These are phyloP conservation scores for Ennomos fuscantarius DNA, from an alignment of 2,888 invertebrate genomes.

Conservation along the genomic window DNA sequence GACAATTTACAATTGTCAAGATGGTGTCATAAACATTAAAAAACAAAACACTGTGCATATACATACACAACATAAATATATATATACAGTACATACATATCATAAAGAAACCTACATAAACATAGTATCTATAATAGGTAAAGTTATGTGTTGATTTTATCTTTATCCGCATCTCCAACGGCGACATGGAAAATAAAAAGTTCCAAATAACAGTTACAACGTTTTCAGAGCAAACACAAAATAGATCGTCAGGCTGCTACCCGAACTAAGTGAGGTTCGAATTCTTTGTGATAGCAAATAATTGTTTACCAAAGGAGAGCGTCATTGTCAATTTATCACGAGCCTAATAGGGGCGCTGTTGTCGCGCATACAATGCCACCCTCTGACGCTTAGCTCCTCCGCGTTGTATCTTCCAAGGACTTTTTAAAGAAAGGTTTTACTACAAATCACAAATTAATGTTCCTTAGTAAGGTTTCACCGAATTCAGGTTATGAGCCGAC, in stretches of 20 bases:
- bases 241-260: background rate
- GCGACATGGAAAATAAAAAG: background rate
- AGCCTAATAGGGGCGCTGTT: constrained; percentile 30
- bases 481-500: no score
- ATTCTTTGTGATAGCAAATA: constrained; percentile 2
- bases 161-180: no score
- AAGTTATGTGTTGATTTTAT: no score
- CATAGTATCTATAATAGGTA: no score
- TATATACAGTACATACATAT: no score
- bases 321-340: constrained; percentile 35
- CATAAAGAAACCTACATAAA: no score
- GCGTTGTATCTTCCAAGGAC: background rate
- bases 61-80: no score
- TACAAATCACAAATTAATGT: no score
- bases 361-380: constrained; percentile 38
- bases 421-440: background rate
- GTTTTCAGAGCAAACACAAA: background rate
- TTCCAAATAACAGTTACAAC: background rate
- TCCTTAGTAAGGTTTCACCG: no score
- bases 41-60: no score
- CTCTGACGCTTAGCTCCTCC: background rate
- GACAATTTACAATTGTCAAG: no score
- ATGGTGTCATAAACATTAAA: no score
- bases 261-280: background rate
- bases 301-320: constrained; percentile 20